A percentile compares a stretch with the other conserved stretches of the same genome.
These are phyloP conservation scores for Entosphenus tridentatus DNA, from an alignment of 2,113 vertebrate species.

Conservation along the genomic window DNA sequence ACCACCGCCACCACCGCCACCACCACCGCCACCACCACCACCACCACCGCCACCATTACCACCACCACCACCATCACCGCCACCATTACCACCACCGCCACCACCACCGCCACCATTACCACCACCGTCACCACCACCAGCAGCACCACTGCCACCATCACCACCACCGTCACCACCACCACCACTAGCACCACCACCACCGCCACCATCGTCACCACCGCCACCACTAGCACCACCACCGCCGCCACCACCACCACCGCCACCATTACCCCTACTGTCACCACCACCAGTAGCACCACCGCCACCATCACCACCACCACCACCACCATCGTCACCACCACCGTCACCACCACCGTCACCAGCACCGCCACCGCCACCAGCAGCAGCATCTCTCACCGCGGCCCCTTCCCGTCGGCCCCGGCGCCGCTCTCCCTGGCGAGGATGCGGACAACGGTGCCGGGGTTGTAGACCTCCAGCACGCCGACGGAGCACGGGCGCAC, in stretches of 20 bases:
- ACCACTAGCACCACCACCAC: neutral
- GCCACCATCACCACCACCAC: neutral
- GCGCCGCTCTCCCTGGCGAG: slow-evolving; percentile 23
- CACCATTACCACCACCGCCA: neutral
- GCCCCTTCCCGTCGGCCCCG: neutral
- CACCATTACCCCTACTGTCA: too few species aligned
- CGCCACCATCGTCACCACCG: too few species aligned
- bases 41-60: neutral
- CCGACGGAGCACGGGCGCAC: slow-evolving; percentile 83
- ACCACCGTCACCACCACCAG: neutral
- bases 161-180: neutral
- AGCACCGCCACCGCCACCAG: slow-evolving; percentile 1
- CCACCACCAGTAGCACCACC: slow-evolving; percentile 1
- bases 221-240: too few species aligned
- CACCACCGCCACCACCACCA: neutral
- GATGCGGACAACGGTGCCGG: slow-evolving; percentile 74
- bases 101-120: too few species aligned
- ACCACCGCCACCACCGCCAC: neutral
- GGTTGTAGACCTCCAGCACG: slow-evolving; percentile 86
- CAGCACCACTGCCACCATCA: neutral
- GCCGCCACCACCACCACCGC: too few species aligned
- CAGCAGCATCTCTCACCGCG: neutral
- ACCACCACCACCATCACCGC: too few species aligned
- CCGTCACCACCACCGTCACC: too few species aligned
- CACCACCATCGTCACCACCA: too few species aligned